A percentile compares a stretch with the other conserved stretches of the same genome.
Conservation (phyloP, 2,888 invertebrate species). For the Pristionchus maxplancki region DNA sequence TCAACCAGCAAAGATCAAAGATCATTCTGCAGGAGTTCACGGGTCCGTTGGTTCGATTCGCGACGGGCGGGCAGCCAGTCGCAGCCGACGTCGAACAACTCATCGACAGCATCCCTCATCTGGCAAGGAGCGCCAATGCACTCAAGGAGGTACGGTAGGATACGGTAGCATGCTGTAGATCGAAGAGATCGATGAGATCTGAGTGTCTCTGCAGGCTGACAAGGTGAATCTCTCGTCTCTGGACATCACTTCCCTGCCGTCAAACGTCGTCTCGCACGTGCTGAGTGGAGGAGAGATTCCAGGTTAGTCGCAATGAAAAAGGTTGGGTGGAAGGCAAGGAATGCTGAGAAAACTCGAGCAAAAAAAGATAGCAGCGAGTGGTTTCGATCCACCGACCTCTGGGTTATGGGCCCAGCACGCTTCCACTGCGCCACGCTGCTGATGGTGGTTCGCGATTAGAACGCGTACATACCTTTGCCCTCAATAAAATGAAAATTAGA, state of each 20-base stretch:
- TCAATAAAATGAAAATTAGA: too few species aligned
- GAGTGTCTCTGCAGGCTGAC: not conserved
- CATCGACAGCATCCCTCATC: slow-evolving; percentile 39
- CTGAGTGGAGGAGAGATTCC: slow-evolving; percentile 47
- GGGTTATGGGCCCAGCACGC: slow-evolving; percentile 90
- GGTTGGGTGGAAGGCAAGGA: not conserved
- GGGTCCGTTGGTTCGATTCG: slow-evolving; percentile 48
- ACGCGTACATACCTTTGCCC: not conserved
- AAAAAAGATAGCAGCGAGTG: slow-evolving; percentile 58
- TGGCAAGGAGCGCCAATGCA: slow-evolving; percentile 38
- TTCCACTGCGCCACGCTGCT: slow-evolving; percentile 89
- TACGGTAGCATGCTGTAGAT: not conserved
- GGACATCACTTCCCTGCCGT: slow-evolving; percentile 22
- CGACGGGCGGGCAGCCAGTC: slow-evolving; percentile 26
- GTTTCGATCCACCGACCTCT: slow-evolving; percentile 86
- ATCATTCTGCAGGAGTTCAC: slow-evolving; percentile 37
- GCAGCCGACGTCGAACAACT: slow-evolving; percentile 35
- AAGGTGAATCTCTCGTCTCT: slow-evolving; percentile 24
- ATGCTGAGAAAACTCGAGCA: not conserved
- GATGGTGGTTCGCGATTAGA: not conserved
- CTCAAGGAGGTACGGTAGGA: slow-evolving; percentile 31
- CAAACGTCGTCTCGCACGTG: slow-evolving; percentile 17
- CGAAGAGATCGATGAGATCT: not conserved
- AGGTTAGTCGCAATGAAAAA: not conserved
- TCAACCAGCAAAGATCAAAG: not conserved